Base-by-base conservation (phyloP, 2,797 vertebrate species). In the Lacerta bilineata region DNA sequence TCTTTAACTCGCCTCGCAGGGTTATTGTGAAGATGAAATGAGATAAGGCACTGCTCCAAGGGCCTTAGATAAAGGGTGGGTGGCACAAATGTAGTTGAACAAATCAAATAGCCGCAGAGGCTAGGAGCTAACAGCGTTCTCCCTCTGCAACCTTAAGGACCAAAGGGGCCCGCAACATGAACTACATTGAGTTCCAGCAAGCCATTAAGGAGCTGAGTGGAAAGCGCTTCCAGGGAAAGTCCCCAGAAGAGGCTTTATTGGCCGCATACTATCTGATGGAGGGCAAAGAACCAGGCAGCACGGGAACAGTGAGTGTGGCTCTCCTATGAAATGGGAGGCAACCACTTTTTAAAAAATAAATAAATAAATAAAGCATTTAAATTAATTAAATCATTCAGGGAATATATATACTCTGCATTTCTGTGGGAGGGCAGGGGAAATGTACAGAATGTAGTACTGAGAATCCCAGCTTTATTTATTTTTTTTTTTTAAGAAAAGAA, bases 141-240 rank as follows among this genome's bases (percentile, higher is more conserved):
- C 69, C 82, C 1, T 3, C 83, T 72, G 50, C 59, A 6, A 27
- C 46, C 79, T 69, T 2, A 66, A 99, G 98, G 96, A 93, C 93
- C 86, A 99, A 98, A 93, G 96, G 97, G 2, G 97, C 95, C 84
- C 96, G 97, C 59, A 98, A 98, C n/a, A 97, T 99, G 94, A 98
- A 96, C 1, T 98, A 98, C 84, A 94, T 96, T 75, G 97, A 98
- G 95, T 99, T 98, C 94, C 96, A 93, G 90, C 96, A 98, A 93
- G 98, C 98, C 1, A 87, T 99, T 95, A 93, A 92, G n/a, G 97
- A 98, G 88, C 59, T 99, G 91, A 97, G 97, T 33, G 80, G 92
- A 3, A 99, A 98, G 75, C 96, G 96, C 17, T 98, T 98, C 91
- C 98, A 98, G 90, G 97, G 95, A 23, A 97, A 97, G 91, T 94